Conservation (phyloP, 2,888 invertebrate species). For the Zygogramma bicolorata region DNA sequence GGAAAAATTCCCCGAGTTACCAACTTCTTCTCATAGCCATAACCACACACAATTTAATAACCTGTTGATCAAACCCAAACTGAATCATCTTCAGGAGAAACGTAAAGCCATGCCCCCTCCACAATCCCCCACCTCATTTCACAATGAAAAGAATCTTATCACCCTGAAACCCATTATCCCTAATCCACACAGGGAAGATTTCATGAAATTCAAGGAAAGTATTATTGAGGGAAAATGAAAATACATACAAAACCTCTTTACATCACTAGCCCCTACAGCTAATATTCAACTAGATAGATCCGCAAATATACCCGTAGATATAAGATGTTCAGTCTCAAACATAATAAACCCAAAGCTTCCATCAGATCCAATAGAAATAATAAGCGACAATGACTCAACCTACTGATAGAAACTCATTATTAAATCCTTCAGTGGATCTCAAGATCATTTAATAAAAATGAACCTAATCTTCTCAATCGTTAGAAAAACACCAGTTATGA, state of each 20-base stretch:
- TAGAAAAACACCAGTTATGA: not conserved
- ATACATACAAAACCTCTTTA: not conserved
- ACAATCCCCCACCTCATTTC: not conserved
- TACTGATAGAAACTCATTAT: too few relatives aligned
- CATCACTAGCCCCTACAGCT: not conserved
- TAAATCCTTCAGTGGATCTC: too few relatives aligned
- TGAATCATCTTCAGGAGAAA: not conserved
- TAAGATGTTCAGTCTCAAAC: not conserved
- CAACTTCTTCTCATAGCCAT: not conserved
- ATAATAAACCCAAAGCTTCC: not conserved
- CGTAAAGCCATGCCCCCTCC: not conserved
- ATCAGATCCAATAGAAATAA: not conserved
- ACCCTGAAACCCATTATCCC: not conserved
- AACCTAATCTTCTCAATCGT: not conserved
- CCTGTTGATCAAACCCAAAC: not conserved
- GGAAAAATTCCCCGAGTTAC: not conserved
- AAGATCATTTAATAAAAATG: not conserved
- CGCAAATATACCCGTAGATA: not conserved
- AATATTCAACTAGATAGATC: not conserved
- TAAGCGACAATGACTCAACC: not conserved
- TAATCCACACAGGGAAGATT: not conserved
- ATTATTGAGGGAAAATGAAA: slow-evolving; percentile 1
- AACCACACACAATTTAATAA: not conserved
- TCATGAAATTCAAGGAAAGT: not conserved
- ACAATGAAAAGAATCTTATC: not conserved